Percentiles rank a stretch among this genome's conserved stretches.
These are phyloP conservation scores for Aphaenogaster ashmeadi DNA, from an alignment of 1,140 invertebrate genomes.

Conservation along the genomic window DNA sequence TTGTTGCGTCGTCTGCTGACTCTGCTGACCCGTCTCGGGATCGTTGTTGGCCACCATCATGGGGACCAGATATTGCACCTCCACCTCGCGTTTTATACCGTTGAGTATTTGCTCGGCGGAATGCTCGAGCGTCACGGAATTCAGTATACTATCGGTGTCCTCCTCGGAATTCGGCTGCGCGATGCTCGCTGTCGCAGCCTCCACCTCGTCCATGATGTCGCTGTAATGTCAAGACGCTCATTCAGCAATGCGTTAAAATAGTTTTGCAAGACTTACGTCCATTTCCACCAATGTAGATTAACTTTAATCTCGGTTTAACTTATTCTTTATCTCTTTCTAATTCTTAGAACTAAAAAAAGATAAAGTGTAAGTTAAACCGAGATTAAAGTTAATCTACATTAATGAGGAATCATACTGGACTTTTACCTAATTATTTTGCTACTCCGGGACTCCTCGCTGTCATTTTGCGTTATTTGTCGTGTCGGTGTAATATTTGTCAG, in stretches of 20 bases:
- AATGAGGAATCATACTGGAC: neutral
- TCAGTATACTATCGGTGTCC: constrained; percentile 72
- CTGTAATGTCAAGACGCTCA: constrained; percentile 64
- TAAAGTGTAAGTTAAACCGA: too few relatives aligned
- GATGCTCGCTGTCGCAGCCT: constrained; percentile 85
- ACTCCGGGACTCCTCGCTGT: constrained; percentile 37
- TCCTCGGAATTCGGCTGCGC: constrained; percentile 76
- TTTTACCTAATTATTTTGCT: constrained; percentile 61
- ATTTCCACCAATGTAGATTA: too few relatives aligned
- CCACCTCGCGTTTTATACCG: constrained; percentile 86
- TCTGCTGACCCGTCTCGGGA: constrained; percentile 69
- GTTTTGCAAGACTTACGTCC: neutral
- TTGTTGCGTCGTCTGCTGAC: constrained; percentile 72
- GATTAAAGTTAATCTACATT: too few relatives aligned
- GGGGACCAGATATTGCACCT: constrained; percentile 87
- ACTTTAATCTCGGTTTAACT: too few relatives aligned
- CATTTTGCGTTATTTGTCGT: constrained; percentile 41
- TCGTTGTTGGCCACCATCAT: constrained; percentile 81
- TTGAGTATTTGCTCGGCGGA: constrained; percentile 87
- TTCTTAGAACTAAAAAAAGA: too few relatives aligned
- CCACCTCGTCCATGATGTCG: constrained; percentile 83
- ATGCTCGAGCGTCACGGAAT: constrained; percentile 84
- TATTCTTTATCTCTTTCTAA: too few relatives aligned
- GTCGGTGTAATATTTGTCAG: neutral
- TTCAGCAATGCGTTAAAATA: neutral